phyloP scores from a whole-genome alignment of 2,888 invertebrate species.

The Eremobia ochroleuca region DNA sequence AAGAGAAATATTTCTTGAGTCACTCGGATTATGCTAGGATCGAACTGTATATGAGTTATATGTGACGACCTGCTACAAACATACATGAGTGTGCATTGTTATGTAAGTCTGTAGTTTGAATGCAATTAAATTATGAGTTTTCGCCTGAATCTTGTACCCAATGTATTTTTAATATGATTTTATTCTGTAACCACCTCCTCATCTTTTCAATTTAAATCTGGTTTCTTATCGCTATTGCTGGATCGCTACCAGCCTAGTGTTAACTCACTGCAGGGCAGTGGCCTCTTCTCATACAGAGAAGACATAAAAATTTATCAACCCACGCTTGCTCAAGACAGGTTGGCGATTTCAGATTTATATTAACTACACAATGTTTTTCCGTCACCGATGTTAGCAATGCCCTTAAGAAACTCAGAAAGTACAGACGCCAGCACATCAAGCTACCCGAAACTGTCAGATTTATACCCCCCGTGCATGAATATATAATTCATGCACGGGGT shows the following conservation, averaged over 20 bases:
- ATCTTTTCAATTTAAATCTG: background rate
- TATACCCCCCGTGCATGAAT: too few relatives aligned
- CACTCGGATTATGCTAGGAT: conserved; percentile 3
- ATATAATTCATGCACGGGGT: too few relatives aligned
- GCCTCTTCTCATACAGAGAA: background rate
- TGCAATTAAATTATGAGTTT: background rate
- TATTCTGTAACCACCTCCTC: background rate
- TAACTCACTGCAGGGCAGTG: background rate
- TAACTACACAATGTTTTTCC: too few relatives aligned
- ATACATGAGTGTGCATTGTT: background rate
- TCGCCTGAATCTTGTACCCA: background rate
- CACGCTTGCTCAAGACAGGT: background rate
- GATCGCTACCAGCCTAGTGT: background rate
- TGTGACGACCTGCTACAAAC: background rate
- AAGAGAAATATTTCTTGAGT: background rate
- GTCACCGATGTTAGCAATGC: too few relatives aligned
- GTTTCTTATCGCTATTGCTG: background rate
- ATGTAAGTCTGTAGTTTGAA: conserved; percentile 20
- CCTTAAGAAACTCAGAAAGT: too few relatives aligned
- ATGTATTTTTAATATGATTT: background rate
- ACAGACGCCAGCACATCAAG: too few relatives aligned
- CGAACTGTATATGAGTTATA: background rate
- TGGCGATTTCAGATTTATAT: background rate
- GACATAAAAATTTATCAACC: background rate
- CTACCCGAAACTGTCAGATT: too few relatives aligned